Evolutionary conservation across 1,140 invertebrate genomes (phyloP), one percentile per base, ranked within the genome.

Genomic region (Euura lappo): DNA sequence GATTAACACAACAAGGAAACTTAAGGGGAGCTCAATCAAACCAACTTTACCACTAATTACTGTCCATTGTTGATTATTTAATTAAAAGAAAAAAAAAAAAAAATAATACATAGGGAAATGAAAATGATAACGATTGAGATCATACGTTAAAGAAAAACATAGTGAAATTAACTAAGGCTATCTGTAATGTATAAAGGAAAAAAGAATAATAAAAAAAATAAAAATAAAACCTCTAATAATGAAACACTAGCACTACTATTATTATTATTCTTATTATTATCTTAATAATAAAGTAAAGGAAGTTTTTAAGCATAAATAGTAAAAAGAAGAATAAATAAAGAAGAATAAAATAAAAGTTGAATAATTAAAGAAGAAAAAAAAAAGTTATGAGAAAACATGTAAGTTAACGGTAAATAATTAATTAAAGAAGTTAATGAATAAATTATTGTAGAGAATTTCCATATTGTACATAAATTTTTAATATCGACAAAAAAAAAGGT

Each of bases 11-110:
- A 82, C 72, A 82, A 64, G 66, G 66, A 44, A 68, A 68, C 47
- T 44, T 73, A 75, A 81, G 80, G 76, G 79, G 81, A 85, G 84
- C 82, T 85, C 81, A 85, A 85, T 84, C 81, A 85, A 86, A 85
- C 76, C 72, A 78, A 72, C 78, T 70, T 79, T 81, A 77, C 72
- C 74, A 81, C 78, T 71, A 67, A 71, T 60, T 60, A 60, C 51
- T 60, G 51, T 60, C 51, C 51, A 60, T 78, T 81, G 78, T 83
- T 74, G 74, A 84, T 80, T 79, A 78, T 83, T 81, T 72, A 74
- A 82, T 67, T 79, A 79, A 82, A 78, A 80, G 78, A 78, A 74
- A 77, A 82, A 83, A 74, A 76, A 77, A 68, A 75, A 45, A 74
- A 76, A 72, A 70, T 28, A 73, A 71, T 69, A 69, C 43, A 64